These are phyloP conservation scores for Thalassophryne amazonica DNA, from an alignment of 2,797 vertebrate species.

Conservation along the genomic window DNA sequence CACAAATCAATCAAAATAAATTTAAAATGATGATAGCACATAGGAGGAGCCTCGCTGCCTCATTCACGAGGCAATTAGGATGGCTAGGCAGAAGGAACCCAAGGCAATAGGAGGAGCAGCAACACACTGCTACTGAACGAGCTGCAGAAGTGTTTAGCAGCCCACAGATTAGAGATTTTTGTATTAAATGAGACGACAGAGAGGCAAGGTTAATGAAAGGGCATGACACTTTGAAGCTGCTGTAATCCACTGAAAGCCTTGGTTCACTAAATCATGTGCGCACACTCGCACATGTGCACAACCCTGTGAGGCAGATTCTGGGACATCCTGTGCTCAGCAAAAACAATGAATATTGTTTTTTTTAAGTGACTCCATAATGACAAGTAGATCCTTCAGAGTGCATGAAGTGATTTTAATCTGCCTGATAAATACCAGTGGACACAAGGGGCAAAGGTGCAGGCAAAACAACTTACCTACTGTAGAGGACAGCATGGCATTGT, in stretches of 20 bases:
- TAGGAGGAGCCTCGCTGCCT: slow-evolving; percentile 73
- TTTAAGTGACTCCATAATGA: slow-evolving; percentile 54
- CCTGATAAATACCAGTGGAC: slow-evolving; percentile 56
- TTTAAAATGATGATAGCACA: slow-evolving; percentile 89
- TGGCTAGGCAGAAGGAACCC: slow-evolving; percentile 71
- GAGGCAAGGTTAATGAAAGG: slow-evolving; percentile 83
- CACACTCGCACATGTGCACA: slow-evolving; percentile 29
- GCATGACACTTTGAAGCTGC: slow-evolving; percentile 69
- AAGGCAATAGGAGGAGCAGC: slow-evolving; percentile 78
- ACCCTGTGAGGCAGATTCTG: slow-evolving; percentile 47
- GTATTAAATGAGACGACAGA: slow-evolving; percentile 77
- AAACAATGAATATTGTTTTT: slow-evolving; percentile 69
- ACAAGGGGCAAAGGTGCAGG: slow-evolving; percentile 31
- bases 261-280: slow-evolving; percentile 50
- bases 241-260: slow-evolving; percentile 75
- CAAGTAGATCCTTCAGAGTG: slow-evolving; percentile 32
- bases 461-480: slow-evolving; percentile 27
- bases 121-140: slow-evolving; percentile 21
- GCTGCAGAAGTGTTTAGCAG: slow-evolving; percentile 62
- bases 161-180: slow-evolving; percentile 79
- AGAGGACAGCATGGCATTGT: slow-evolving; percentile 13
- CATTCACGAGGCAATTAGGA: slow-evolving; percentile 83
- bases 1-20: slow-evolving; percentile 96
- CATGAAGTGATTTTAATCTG: slow-evolving; percentile 65
- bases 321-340: slow-evolving; percentile 63